Evolutionary conservation across 2,888 invertebrate genomes (phyloP), one percentile per base, ranked within the genome.

Genomic region (Uropetala carovei): DNA sequence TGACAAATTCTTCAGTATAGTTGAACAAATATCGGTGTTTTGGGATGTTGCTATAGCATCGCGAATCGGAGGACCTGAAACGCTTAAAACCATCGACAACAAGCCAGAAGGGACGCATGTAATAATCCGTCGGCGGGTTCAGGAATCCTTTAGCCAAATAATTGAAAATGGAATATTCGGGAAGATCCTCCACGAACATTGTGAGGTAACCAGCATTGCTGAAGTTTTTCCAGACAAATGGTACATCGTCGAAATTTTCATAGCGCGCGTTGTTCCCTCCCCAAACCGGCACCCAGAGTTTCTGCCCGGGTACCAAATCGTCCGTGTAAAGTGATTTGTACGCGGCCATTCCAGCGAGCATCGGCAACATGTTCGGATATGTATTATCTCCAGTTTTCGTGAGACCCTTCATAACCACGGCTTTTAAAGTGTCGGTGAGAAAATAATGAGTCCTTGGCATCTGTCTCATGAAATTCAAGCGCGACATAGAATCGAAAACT

Each of bases 321-420:
- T 95, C 95, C 0, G 60, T 11, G n/a, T 22, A 58, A 18, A 84
- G 22, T 14, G 86, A 22, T 16, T 68, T 57, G 56, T 84, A 85
- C 10, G 86, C 85, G 7, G 75, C 92, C n/a, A 92, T 43, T 7
- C 95, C 96, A 3, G 95, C 94, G 2, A 95, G 94, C 93, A 96
- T 94, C 0, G 96, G 95, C 11, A 95, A 94, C 64, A 96, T 94
- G 93, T 96, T 96, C 0, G 96, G 95, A 93, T 95, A 96, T 0
- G 96, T 96, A 93, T 96, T 96, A 93, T 96, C 96, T 2, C 95
- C 96, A n/a, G 96, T 95, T 94, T 96, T 96, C 93, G 95, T 96
- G 92, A 94, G 93, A 0, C 95, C 95, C 8, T 94, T 92, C 92
- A 95, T 93, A 81, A 95, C 94, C 22, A 94, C 93, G 0, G 94